Percentiles rank a stretch among this genome's conserved stretches.
phyloP scores from a whole-genome alignment of 2,797 vertebrate species.

The Girardinus metallicus region DNA sequence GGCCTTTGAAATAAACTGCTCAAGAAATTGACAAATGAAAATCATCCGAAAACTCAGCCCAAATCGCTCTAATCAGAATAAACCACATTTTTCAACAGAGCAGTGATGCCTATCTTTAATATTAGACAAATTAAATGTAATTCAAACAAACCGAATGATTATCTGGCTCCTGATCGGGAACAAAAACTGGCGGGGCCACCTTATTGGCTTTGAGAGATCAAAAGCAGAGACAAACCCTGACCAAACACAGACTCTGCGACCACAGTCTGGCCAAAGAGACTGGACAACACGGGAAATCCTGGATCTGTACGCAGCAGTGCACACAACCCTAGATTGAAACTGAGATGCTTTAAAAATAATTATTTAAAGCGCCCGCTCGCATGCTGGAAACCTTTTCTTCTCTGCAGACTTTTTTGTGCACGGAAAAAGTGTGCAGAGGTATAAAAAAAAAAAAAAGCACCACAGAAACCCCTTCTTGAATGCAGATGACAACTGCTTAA shows the following conservation, averaged over 20 bases:
- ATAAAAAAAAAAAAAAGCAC: not conserved
- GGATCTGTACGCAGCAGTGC: slow-evolving; percentile 12
- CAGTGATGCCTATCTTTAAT: slow-evolving; percentile 52
- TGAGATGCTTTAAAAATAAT: not conserved
- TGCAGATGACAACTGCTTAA: not conserved
- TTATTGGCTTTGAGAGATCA: slow-evolving; percentile 37
- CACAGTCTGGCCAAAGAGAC: slow-evolving; percentile 31
- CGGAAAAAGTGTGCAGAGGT: slow-evolving; percentile 1
- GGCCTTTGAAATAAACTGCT: slow-evolving; percentile 6
- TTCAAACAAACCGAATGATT: slow-evolving; percentile 43
- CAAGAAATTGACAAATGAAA: slow-evolving; percentile 27
- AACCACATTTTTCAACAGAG: slow-evolving; percentile 45
- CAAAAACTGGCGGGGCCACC: slow-evolving; percentile 31
- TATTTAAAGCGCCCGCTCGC: not conserved
- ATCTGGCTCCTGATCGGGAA: slow-evolving; percentile 40
- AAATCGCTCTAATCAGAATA: slow-evolving; percentile 38
- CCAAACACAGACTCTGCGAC: slow-evolving; percentile 34
- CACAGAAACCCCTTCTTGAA: not conserved
- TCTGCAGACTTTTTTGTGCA: not conserved
- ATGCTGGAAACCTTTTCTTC: slow-evolving; percentile 1
- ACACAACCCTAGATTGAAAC: not conserved
- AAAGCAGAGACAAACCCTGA: slow-evolving; percentile 37
- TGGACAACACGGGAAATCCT: slow-evolving; percentile 9
- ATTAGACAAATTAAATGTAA: slow-evolving; percentile 50
- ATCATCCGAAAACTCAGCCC: slow-evolving; percentile 35